Evolutionary conservation across 2,113 vertebrate species (phyloP).

Genomic region (Spea bombifrons): DNA sequence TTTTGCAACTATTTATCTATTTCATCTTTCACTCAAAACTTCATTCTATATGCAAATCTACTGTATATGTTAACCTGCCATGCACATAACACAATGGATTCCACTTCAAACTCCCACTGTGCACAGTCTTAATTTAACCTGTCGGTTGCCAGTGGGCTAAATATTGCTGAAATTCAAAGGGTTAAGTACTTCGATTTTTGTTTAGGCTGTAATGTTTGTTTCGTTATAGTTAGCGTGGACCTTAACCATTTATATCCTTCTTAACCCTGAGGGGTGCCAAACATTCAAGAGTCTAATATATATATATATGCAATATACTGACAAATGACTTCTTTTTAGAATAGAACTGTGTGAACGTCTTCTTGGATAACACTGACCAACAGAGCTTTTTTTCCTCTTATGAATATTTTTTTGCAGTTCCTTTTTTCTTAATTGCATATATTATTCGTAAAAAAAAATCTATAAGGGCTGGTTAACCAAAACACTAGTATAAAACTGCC

Average conservation of each 20-base stretch:
- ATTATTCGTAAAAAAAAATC: neutral
- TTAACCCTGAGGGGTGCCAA: no score
- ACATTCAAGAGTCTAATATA: no score
- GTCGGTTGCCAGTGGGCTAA: no score
- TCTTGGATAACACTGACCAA: slow-evolving; percentile 18
- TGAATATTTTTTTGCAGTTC: neutral
- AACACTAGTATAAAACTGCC: slow-evolving; percentile 11
- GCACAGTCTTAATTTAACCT: no score
- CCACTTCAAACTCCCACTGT: neutral
- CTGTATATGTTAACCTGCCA: no score
- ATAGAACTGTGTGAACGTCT: no score
- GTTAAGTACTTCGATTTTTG: neutral
- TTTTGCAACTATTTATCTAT: neutral
- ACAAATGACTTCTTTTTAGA: no score
- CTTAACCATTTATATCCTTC: no score
- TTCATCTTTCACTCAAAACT: no score
- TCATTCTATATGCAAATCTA: neutral
- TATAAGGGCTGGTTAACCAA: slow-evolving; percentile 14
- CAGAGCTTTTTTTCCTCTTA: slow-evolving; percentile 5
- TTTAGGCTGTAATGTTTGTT: neutral
- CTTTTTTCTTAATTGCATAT: neutral
- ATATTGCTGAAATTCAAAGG: neutral
- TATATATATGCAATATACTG: no score
- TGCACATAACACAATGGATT: neutral
- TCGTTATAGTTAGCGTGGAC: no score